These are phyloP conservation scores for Tuberolachnus salignus DNA, from an alignment of 2,888 invertebrate genomes.

Conservation along the genomic window DNA sequence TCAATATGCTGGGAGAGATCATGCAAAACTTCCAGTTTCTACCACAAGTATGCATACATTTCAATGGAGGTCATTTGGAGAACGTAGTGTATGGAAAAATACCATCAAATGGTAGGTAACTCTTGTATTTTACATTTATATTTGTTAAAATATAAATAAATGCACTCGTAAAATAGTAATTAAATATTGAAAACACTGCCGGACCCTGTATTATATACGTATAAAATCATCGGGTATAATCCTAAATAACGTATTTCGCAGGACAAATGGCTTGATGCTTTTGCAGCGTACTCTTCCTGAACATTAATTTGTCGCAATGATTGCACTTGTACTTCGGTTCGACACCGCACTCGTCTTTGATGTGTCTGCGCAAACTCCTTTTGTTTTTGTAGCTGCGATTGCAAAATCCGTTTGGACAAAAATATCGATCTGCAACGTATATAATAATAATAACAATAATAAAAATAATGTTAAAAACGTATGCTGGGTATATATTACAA, in stretches of 20 bases:
- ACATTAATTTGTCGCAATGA: constrained; percentile 68
- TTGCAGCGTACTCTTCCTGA: constrained; percentile 57
- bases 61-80: too few species aligned
- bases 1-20: too few species aligned
- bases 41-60: too few species aligned
- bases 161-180: too few species aligned
- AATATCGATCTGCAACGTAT: constrained; percentile 32
- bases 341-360: constrained; percentile 68
- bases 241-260: constrained; percentile 12
- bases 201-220: too few species aligned
- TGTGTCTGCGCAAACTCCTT: constrained; percentile 67
- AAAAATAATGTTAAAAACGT: background rate
- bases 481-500: background rate
- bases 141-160: too few species aligned
- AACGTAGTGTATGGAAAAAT: too few species aligned
- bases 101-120: too few species aligned
- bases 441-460: background rate
- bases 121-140: too few species aligned
- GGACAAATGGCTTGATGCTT: constrained; percentile 37
- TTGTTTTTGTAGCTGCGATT: constrained; percentile 67
- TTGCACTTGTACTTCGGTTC: constrained; percentile 70
- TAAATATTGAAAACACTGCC: too few species aligned
- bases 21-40: too few species aligned
- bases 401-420: constrained; percentile 52
- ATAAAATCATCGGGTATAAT: too few species aligned